Base-by-base conservation (phyloP, 2,888 invertebrate genomes). In the Volucella zonaria region DNA sequence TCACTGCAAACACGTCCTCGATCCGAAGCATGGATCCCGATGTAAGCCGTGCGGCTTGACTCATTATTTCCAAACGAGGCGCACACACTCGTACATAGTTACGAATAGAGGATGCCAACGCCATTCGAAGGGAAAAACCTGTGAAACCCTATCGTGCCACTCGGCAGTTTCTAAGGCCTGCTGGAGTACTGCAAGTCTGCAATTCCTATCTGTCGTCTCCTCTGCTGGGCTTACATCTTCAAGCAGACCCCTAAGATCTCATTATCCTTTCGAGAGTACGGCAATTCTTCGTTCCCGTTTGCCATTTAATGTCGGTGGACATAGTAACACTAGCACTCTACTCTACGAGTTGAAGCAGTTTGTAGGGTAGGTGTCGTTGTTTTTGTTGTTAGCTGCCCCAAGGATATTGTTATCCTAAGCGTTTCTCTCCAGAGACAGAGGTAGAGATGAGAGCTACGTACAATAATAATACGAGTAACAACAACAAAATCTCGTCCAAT, bases 231-330 rank as follows among this genome's bases (percentile, higher is more conserved):
- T 56, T 70, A 43, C 68, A 59, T 38, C 43, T 59, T 76, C 54
- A 58, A 61, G 59, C 59, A 66, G 59, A 15, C 59, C 73, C 66
- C 31, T 31, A 73, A 77, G 81, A 85, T 81, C 85, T 85, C 73
- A 81, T 81, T 85, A 81, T 85, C 73, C 52, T 76, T 81, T 58
- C 73, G 81, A 81, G 73, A 31, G 31, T 6, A 31, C 31, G 85
- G 81, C 47, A 81, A 85, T 85, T 81, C 77, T 80, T 73, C 76
- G 11, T 45, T 42, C 15, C 59, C 59, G 23, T 71, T 70, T 45
- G 45, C 45, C 38, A 11, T 40, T 70, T 47, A 42, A 12, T 67
- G 54, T 12, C 12, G 43, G 38, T 31, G 31, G 47, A 54, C 14
- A n/a, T 54, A 12, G 59, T 18, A 31, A 31, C 31, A 31, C 31